Percentiles rank a stretch among this genome's conserved stretches.
These are phyloP conservation scores for Bruchidius siliquastri DNA, from an alignment of 2,888 invertebrate genomes.

Conservation along the genomic window DNA sequence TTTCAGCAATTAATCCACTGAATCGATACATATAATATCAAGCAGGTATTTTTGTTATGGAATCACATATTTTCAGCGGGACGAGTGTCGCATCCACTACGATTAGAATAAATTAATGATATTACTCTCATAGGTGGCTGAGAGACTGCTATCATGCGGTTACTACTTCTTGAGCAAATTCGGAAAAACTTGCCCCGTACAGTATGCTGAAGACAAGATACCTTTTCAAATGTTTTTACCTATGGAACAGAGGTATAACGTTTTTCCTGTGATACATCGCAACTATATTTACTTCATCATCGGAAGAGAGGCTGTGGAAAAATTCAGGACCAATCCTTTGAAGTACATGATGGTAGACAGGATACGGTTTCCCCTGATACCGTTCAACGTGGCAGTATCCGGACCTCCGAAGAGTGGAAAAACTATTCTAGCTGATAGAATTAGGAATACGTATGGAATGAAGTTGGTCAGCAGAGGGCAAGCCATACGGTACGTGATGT, in stretches of 20 bases:
- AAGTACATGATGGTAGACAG: constrained; percentile 52
- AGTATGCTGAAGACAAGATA: constrained; percentile 50
- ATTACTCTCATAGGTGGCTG: constrained; percentile 43
- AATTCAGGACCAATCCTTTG: constrained; percentile 55
- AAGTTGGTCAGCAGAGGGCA: constrained; percentile 54
- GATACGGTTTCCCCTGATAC: constrained; percentile 48
- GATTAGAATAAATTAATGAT: neutral
- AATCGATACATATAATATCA: no score
- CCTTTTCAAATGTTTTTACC: constrained; percentile 52
- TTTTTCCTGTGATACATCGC: constrained; percentile 57
- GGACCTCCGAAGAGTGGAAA: constrained; percentile 63
- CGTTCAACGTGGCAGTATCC: constrained; percentile 54
- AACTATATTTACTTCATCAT: constrained; percentile 57
- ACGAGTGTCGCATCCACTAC: no score
- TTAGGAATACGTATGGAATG: constrained; percentile 53
- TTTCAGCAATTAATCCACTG: no score
- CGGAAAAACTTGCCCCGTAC: constrained; percentile 61
- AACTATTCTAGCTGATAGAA: constrained; percentile 53
- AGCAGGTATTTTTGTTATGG: no score
- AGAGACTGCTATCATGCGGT: constrained; percentile 54
- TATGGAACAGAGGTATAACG: constrained; percentile 42
- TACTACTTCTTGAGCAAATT: constrained; percentile 61
- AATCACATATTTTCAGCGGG: no score
- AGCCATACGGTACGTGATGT: constrained; percentile 51
- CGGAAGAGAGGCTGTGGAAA: constrained; percentile 47